Evolutionary conservation across 2,888 invertebrate species (phyloP).

Genomic region (Drosophila percnosoma): DNA sequence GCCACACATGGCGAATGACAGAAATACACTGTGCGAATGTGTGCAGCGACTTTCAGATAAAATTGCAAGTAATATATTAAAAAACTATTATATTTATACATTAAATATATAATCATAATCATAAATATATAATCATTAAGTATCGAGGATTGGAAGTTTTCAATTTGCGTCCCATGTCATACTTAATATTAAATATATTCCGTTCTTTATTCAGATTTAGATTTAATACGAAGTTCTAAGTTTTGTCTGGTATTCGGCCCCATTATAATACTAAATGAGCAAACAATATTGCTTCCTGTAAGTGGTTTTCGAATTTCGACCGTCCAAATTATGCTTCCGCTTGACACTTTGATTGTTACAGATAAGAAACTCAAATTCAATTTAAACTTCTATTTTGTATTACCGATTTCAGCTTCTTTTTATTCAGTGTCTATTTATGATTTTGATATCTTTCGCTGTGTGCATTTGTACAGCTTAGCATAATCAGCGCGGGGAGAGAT

Average conservation of each 20-base stretch:
- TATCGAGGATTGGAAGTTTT: too few relatives aligned
- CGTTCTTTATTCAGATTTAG: too few relatives aligned
- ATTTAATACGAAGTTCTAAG: not conserved
- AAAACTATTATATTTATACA: not conserved
- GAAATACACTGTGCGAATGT: conserved; percentile 26
- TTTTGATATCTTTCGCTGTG: not conserved
- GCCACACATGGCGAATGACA: conserved; percentile 16
- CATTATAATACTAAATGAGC: not conserved
- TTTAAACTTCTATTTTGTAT: not conserved
- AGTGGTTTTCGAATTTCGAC: too few relatives aligned
- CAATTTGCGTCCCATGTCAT: too few relatives aligned
- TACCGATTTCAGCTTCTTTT: not conserved
- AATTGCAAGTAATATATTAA: not conserved
- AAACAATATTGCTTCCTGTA: not conserved
- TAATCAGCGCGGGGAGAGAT: not conserved
- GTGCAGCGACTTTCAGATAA: not conserved
- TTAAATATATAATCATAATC: not conserved
- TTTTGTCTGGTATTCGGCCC: not conserved
- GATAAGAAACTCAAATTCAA: not conserved
- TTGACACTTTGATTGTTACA: too few relatives aligned
- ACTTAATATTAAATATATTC: too few relatives aligned
- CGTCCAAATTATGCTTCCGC: not conserved
- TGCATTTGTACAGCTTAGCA: not conserved
- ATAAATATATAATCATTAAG: too few relatives aligned
- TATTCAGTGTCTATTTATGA: not conserved